These are phyloP conservation scores for Barypeithes pellucidus DNA, from an alignment of 2,888 invertebrate species.

Conservation along the genomic window DNA sequence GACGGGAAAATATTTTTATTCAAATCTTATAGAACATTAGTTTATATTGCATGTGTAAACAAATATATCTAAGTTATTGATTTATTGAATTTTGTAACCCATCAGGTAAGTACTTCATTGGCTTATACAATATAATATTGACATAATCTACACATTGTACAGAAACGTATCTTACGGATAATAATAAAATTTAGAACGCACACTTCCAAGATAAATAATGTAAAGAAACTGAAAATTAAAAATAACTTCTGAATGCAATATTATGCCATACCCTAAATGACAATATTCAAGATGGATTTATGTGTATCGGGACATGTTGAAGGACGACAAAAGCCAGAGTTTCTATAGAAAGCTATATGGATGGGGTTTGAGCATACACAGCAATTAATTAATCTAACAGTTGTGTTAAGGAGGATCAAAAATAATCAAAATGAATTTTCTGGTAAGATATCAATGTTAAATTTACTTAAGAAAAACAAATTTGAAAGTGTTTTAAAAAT, in stretches of 20 bases:
- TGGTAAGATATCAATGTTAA: slow-evolving; percentile 27
- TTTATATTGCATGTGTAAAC: too few relatives aligned
- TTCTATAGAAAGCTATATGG: slow-evolving; percentile 35
- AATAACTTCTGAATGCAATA: slow-evolving; percentile 30
- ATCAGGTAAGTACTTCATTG: too few relatives aligned
- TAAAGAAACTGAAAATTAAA: slow-evolving; percentile 32
- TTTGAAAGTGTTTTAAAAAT: too few relatives aligned
- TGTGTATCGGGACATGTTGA: slow-evolving; percentile 24
- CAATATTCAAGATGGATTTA: slow-evolving; percentile 42
- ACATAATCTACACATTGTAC: too few relatives aligned
- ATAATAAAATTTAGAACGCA: background rate
- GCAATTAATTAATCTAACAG: slow-evolving; percentile 17
- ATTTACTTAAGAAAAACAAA: too few relatives aligned
- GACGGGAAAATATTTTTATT: too few relatives aligned
- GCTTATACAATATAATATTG: too few relatives aligned
- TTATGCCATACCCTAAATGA: slow-evolving; percentile 13
- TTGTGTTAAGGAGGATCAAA: background rate
- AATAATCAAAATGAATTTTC: slow-evolving; percentile 35
- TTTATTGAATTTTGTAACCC: too few relatives aligned
- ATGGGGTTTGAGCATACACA: slow-evolving; percentile 6
- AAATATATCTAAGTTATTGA: too few relatives aligned
- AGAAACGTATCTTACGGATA: too few relatives aligned
- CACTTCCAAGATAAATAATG: background rate
- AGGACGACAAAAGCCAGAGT: slow-evolving; percentile 32
- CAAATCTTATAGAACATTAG: too few relatives aligned